Evolutionary conservation across 1,140 invertebrate species (phyloP).

Genomic region (Drosophila sturtevanti): DNA sequence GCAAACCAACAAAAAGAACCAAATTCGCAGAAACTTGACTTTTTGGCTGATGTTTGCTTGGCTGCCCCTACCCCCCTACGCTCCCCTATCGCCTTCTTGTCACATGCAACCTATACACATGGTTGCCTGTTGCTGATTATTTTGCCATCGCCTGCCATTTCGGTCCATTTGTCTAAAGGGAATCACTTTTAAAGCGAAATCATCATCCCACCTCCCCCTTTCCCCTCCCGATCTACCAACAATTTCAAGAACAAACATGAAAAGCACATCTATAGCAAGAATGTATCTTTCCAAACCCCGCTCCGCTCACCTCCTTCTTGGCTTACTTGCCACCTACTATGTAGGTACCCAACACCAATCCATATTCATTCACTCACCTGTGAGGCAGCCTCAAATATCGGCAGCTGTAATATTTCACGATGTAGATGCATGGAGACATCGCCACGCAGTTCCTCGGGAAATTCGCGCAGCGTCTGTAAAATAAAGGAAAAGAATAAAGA

Average conservation of each 20-base stretch:
- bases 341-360: not conserved
- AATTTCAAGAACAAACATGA: conserved; percentile 14
- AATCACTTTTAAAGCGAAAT: conserved; percentile 62
- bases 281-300: not conserved
- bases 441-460: conserved; percentile 96
- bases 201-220: conserved; percentile 23
- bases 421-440: conserved; percentile 98
- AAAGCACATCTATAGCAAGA: conserved; percentile 21
- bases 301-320: not conserved
- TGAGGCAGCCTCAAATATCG: conserved; percentile 96
- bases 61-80: not conserved
- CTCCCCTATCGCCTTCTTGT: not conserved
- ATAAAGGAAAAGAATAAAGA: conserved; percentile 16
- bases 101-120: not conserved
- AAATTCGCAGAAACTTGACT: conserved; percentile 2
- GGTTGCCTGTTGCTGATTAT: conserved; percentile 59
- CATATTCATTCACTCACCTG: conserved; percentile 73
- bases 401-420: conserved; percentile 95
- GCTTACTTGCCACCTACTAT: too few relatives aligned
- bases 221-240: not conserved
- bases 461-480: conserved; percentile 95
- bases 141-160: conserved; percentile 62
- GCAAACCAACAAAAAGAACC: not conserved
- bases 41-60: conserved; percentile 7
- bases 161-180: conserved; percentile 63